These are phyloP conservation scores for Mormyrus iriodes DNA, from an alignment of 2,113 vertebrate species.

Conservation along the genomic window DNA sequence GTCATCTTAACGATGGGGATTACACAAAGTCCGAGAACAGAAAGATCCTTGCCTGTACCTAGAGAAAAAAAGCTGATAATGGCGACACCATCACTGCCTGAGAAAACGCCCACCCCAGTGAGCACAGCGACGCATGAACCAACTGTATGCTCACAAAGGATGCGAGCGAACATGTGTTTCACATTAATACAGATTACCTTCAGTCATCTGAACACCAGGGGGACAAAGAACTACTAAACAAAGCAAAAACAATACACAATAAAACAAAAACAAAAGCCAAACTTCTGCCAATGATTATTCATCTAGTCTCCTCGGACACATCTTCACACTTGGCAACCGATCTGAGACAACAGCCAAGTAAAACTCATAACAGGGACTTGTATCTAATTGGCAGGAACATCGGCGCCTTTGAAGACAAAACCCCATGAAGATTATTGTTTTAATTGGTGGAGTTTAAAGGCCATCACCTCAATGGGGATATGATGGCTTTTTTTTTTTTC, in stretches of 20 bases:
- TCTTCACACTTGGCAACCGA: constrained; percentile 38
- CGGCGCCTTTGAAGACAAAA: constrained; percentile 39
- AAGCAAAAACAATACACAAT: constrained; percentile 31
- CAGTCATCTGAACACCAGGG: constrained; percentile 12
- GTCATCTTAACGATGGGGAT: not conserved
- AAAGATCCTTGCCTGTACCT: not conserved
- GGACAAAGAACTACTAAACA: constrained; percentile 25
- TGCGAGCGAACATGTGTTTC: constrained; percentile 25
- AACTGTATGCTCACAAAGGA: not conserved
- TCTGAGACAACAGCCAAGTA: constrained; percentile 32
- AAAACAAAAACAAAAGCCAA: constrained; percentile 33
- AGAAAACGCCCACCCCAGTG: not conserved
- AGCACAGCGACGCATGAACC: not conserved
- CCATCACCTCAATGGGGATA: constrained; percentile 41
- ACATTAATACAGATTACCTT: constrained; percentile 25
- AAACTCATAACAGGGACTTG: constrained; percentile 39
- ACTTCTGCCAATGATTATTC: constrained; percentile 43
- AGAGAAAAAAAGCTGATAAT: not conserved
- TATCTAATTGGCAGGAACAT: constrained; percentile 37
- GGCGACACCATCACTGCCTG: not conserved
- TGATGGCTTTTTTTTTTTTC: constrained; percentile 32
- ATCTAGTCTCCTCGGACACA: constrained; percentile 39
- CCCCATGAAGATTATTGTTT: constrained; percentile 34
- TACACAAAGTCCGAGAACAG: not conserved
- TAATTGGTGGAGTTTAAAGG: constrained; percentile 36